phyloP scores from a whole-genome alignment of 2,113 vertebrate species.

The Columbina picui region DNA sequence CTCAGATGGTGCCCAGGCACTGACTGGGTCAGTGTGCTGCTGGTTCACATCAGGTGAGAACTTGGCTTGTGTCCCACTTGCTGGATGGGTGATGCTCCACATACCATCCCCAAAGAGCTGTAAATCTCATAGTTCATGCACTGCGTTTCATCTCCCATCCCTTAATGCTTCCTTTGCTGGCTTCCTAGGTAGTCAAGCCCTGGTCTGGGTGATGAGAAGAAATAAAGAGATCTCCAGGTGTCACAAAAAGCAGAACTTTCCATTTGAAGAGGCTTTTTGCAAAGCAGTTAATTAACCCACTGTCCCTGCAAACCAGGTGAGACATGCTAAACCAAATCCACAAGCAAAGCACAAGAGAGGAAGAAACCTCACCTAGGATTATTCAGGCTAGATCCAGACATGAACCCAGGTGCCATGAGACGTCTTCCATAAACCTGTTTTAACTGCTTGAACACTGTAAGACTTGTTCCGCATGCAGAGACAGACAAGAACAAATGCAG shows the following conservation, averaged over 20 bases:
- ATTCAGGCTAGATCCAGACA: not conserved
- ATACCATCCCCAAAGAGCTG: not conserved
- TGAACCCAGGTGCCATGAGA: not conserved
- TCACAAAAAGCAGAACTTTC: not conserved
- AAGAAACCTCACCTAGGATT: not conserved
- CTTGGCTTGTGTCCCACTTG: not conserved
- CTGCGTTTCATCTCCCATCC: not conserved
- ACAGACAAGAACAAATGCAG: conserved; percentile 22
- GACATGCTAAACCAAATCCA: not conserved
- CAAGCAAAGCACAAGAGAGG: not conserved
- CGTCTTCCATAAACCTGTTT: conserved; percentile 24
- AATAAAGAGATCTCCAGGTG: conserved; percentile 24
- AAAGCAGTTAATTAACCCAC: conserved; percentile 1
- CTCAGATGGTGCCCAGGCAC: not conserved
- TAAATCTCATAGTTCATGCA: not conserved
- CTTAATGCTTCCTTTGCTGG: not conserved
- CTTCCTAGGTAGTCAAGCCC: not conserved
- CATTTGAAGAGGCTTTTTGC: not conserved
- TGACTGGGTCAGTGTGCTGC: rapidly evolving
- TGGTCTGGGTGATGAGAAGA: conserved; percentile 1
- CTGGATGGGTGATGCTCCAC: not conserved
- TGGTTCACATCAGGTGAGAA: not conserved
- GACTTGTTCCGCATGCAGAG: not conserved
- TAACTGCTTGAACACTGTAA: not conserved
- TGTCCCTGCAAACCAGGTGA: conserved; percentile 11